Evolutionary conservation across 2,797 vertebrate species (phyloP), one percentile per base, ranked within the genome.

Genomic region (Prionace glauca): DNA sequence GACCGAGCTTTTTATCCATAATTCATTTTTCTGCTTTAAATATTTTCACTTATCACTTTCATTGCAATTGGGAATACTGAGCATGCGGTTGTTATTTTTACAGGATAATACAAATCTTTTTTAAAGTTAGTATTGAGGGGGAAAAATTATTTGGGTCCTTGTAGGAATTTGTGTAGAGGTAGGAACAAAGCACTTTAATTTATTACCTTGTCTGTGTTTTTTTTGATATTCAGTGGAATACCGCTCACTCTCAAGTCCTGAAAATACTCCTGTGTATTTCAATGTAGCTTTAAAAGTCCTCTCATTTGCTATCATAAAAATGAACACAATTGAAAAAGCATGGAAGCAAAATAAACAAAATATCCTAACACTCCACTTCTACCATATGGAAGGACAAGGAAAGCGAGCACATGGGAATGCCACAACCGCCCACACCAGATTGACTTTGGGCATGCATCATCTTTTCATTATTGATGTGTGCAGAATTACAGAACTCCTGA

Each of bases 11-110:
- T 91, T 56, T 95, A 67, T 77, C 45, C 50, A 69, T 32, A 95
- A 95, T 95, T 32, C 29, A 77, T 95, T 77, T 95, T 77, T 50
- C 41, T 56, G 56, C 56, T 95, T 94, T 69, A 69, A 93, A 69
- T 41, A 69, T 93, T 69, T 29, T 36, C 45, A 29, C 36, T 26
- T 56, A 32, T n/a, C 16, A 50, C 12, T 50, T 9, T 94, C 22
- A 11, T 16, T 18, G 26, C 45, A 9, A 7, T 56, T 74, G 67
- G 41, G 24, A 77, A 60, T 74, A 56, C 26, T n/a, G 60, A 65
- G 56, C 88, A n/a, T 65, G n/a, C 20, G 16, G 41, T 22, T 94
- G 36, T 94, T 72, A 41, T 88, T 65, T 84, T 71, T 71, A 94
- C 92, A 36, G 41, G 41, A 41, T 72, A 94, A 94, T 72, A 45